Evolutionary conservation across 2,113 vertebrate species (phyloP).

Genomic region (Pithys albifrons): DNA sequence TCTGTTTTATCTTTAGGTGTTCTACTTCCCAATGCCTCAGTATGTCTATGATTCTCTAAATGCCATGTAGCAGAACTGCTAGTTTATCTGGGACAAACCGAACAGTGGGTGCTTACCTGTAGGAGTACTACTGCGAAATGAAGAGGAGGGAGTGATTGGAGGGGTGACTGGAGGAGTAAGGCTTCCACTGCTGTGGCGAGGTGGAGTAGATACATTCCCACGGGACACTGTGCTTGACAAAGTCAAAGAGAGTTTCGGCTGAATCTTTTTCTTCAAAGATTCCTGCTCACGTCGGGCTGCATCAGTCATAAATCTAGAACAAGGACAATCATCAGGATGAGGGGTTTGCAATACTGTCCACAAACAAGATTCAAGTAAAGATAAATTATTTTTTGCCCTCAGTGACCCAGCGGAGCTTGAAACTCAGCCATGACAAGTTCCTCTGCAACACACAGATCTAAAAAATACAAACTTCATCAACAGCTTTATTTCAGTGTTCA

Average conservation of each 20-base stretch:
- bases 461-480: neutral
- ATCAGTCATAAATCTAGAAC: constrained; percentile 95
- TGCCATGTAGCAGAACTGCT: neutral
- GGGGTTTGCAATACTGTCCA: neutral
- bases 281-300: constrained; percentile 95
- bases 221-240: constrained; percentile 88
- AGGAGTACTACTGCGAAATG: constrained; percentile 95
- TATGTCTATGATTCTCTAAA: neutral
- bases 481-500: neutral
- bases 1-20: neutral
- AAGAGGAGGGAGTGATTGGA: constrained; percentile 96
- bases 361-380: neutral
- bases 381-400: neutral
- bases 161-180: constrained; percentile 98
- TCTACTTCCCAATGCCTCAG: neutral
- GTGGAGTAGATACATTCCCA: constrained; percentile 90
- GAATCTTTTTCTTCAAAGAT: constrained; percentile 91
- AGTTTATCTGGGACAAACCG: neutral
- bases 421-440: neutral
- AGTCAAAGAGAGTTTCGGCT: constrained; percentile 92
- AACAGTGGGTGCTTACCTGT: constrained; percentile 81
- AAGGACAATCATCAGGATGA: neutral
- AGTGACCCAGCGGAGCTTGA: neutral
- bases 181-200: constrained; percentile 94
- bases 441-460: neutral